Evolutionary conservation across 2,888 invertebrate species (phyloP).

Genomic region (Phyllotreta striolata): DNA sequence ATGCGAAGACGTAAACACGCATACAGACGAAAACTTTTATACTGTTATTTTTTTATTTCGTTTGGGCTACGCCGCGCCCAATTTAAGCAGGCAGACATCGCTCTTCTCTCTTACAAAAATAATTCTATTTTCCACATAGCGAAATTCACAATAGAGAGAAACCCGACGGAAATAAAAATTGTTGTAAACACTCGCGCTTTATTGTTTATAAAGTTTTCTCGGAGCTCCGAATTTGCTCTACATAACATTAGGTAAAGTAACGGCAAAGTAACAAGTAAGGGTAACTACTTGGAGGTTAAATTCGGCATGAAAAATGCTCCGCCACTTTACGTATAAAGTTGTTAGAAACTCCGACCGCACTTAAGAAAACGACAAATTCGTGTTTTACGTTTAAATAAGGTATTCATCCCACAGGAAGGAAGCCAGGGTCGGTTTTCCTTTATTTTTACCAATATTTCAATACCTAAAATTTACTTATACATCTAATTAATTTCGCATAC

Average conservation of each 20-base stretch:
- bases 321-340: conserved; percentile 15
- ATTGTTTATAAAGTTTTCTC: conserved; percentile 10
- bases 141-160: neutral
- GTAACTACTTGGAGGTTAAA: conserved; percentile 12
- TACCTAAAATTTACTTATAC: too few species aligned
- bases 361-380: conserved; percentile 5
- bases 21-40: neutral
- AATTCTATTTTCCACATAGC: neutral
- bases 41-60: too few species aligned
- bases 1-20: conserved; percentile 7
- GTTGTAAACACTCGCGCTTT: neutral
- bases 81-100: too few species aligned
- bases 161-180: neutral
- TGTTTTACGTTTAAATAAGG: conserved; percentile 3
- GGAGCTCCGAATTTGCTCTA: conserved; percentile 4
- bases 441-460: neutral
- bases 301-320: conserved; percentile 9
- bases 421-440: neutral
- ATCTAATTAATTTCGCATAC: too few species aligned
- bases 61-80: too few species aligned
- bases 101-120: too few species aligned
- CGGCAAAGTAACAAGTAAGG: conserved; percentile 12
- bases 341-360: conserved; percentile 9
- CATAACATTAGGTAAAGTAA: conserved; percentile 17
- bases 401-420: neutral